A percentile compares a stretch with the other conserved stretches of the same genome.
Evolutionary conservation across 2,888 invertebrate genomes (phyloP).

Genomic region (Drosophila neoperkinsi): DNA sequence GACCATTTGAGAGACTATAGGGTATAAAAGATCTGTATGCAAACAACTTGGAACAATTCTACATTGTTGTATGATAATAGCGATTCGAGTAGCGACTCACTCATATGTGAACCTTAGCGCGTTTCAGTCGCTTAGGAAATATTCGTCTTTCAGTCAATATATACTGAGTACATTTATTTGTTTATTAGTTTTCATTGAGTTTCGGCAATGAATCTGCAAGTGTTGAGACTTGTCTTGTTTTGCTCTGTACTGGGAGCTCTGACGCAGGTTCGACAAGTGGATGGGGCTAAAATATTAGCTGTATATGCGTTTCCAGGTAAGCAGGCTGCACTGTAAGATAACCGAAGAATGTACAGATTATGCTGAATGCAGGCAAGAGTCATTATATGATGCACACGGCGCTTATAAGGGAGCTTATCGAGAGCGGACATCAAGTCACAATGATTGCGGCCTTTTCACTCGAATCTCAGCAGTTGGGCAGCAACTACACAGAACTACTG

Average conservation of each 20-base stretch:
- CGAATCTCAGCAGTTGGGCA: constrained; percentile 68
- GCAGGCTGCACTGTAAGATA: not conserved
- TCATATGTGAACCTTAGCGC: not conserved
- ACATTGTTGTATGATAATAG: fast-evolving
- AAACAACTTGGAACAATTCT: not conserved
- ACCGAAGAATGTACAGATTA: not conserved
- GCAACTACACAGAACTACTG: constrained; percentile 83
- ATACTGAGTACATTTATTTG: not conserved
- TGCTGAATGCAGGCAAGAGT: constrained; percentile 79
- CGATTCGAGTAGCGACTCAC: not conserved
- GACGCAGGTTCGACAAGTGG: constrained; percentile 7
- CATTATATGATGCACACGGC: constrained; percentile 86
- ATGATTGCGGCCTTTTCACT: constrained; percentile 79
- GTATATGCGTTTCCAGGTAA: constrained; percentile 84
- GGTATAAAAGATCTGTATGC: not conserved
- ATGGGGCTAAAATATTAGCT: constrained; percentile 84
- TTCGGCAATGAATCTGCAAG: constrained; percentile 34
- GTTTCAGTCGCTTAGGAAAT: not conserved
- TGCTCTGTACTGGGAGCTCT: constrained; percentile 38
- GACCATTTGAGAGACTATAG: not conserved
- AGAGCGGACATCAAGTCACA: constrained; percentile 83
- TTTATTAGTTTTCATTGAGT: not conserved
- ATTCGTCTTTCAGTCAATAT: not conserved
- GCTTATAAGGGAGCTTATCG: constrained; percentile 84
- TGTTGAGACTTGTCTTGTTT: constrained; percentile 10